A percentile compares a stretch with the other conserved stretches of the same genome.
phyloP scores from a whole-genome alignment of 2,797 vertebrate species.

The Danio aesculapii region DNA sequence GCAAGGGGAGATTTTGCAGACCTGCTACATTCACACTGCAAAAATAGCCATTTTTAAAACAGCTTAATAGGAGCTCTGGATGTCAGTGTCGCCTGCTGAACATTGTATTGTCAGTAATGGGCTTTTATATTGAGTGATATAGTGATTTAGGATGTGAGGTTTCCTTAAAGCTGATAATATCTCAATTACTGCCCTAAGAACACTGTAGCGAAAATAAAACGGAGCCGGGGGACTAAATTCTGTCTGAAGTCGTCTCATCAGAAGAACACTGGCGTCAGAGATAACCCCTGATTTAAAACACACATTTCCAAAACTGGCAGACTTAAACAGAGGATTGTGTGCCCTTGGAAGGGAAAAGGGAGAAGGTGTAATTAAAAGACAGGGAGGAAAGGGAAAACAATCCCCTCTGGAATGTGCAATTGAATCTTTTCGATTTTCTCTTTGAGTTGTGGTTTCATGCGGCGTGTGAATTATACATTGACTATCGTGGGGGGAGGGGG shows the following conservation, averaged over 20 bases:
- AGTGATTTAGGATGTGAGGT: constrained; percentile 66
- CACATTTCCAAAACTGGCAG: constrained; percentile 25
- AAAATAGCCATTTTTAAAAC: not conserved
- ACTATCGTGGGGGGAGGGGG: no score
- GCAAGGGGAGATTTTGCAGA: no score
- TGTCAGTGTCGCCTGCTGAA: constrained; percentile 15
- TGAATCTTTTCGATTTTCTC: constrained; percentile 45
- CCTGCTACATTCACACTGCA: not conserved
- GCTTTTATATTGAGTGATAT: constrained; percentile 56
- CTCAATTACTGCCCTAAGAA: constrained; percentile 77
- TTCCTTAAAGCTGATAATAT: constrained; percentile 72
- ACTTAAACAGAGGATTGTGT: constrained; percentile 69
- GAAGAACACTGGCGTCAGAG: constrained; percentile 26
- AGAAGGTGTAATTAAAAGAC: constrained; percentile 81
- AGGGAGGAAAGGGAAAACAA: constrained; percentile 52
- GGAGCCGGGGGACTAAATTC: constrained; percentile 35
- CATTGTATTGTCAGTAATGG: constrained; percentile 33
- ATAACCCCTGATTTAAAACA: constrained; percentile 51
- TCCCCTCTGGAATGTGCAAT: constrained; percentile 60
- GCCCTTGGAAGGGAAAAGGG: constrained; percentile 76
- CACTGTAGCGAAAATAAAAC: constrained; percentile 62
- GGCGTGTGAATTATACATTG: no score
- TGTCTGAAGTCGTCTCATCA: constrained; percentile 44
- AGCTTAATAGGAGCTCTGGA: not conserved
- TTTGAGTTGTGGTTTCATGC: constrained; percentile 26